These are phyloP conservation scores for Creontiades dilutus DNA, from an alignment of 2,888 invertebrate species.

Conservation along the genomic window DNA sequence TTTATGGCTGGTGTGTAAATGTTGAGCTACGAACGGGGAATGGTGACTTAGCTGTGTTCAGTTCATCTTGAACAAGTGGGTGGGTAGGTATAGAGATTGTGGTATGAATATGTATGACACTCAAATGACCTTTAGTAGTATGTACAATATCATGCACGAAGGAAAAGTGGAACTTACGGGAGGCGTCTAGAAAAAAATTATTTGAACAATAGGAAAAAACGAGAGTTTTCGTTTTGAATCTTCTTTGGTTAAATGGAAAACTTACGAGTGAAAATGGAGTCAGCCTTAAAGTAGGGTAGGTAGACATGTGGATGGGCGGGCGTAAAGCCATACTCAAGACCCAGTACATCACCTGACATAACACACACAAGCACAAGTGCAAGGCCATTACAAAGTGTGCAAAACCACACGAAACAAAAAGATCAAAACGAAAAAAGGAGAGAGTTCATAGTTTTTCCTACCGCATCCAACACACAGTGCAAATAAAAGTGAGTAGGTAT, in stretches of 20 bases:
- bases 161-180: conserved; percentile 21
- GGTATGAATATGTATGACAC: neutral
- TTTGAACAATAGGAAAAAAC: neutral
- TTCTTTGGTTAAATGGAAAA: conserved; percentile 49
- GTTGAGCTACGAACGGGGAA: too few species aligned
- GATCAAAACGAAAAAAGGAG: neutral
- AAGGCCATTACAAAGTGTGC: conserved; percentile 70
- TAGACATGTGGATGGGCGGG: conserved; percentile 88
- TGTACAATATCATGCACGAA: conserved; percentile 37
- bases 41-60: too few species aligned
- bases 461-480: conserved; percentile 40
- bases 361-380: conserved; percentile 73
- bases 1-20: too few species aligned
- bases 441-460: conserved; percentile 11
- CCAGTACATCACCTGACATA: conserved; percentile 76
- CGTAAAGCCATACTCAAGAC: conserved; percentile 75
- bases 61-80: too few species aligned
- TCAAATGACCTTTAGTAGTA: neutral
- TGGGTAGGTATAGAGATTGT: neutral
- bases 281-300: conserved; percentile 89
- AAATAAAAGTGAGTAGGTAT: neutral
- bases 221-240: conserved; percentile 17
- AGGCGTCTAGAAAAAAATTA: neutral
- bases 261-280: conserved; percentile 89
- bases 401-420: conserved; percentile 43